These are phyloP conservation scores for Elymnias hypermnestra DNA, from an alignment of 1,140 invertebrate genomes.

Conservation along the genomic window DNA sequence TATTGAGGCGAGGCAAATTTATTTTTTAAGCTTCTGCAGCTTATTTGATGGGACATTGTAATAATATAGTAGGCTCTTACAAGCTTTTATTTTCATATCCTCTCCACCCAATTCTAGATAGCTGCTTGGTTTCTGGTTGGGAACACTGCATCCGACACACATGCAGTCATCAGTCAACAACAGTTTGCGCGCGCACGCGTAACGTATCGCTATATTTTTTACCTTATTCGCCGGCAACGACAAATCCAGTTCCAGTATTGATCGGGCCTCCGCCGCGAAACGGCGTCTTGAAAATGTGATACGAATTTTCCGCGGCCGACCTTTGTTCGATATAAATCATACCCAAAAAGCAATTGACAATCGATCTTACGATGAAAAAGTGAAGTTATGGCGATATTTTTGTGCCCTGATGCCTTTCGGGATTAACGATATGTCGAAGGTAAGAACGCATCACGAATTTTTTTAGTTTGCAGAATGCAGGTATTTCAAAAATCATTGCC, in stretches of 20 bases:
- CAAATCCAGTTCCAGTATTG: slow-evolving; percentile 66
- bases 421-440: slow-evolving; percentile 63
- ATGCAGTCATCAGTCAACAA: slow-evolving; percentile 64
- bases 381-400: slow-evolving; percentile 34
- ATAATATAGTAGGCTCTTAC: too few relatives aligned
- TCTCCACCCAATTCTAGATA: too few relatives aligned
- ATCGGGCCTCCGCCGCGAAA: slow-evolving; percentile 63
- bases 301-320: slow-evolving; percentile 44
- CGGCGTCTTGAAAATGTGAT: slow-evolving; percentile 59
- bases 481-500: slow-evolving; percentile 52
- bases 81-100: too few relatives aligned
- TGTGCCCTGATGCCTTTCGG: slow-evolving; percentile 21
- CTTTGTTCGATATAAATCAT: slow-evolving; percentile 30
- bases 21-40: too few relatives aligned
- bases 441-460: slow-evolving; percentile 27
- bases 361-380: slow-evolving; percentile 31
- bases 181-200: slow-evolving; percentile 65
- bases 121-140: too few relatives aligned
- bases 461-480: slow-evolving; percentile 25
- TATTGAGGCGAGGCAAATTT: too few relatives aligned
- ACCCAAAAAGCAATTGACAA: slow-evolving; percentile 12
- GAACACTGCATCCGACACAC: slow-evolving; percentile 33
- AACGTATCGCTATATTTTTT: slow-evolving; percentile 52
- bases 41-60: too few relatives aligned
- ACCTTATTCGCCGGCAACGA: slow-evolving; percentile 56